Base-by-base conservation (phyloP, 2,888 invertebrate species). In the Drosophila ochracea region DNA sequence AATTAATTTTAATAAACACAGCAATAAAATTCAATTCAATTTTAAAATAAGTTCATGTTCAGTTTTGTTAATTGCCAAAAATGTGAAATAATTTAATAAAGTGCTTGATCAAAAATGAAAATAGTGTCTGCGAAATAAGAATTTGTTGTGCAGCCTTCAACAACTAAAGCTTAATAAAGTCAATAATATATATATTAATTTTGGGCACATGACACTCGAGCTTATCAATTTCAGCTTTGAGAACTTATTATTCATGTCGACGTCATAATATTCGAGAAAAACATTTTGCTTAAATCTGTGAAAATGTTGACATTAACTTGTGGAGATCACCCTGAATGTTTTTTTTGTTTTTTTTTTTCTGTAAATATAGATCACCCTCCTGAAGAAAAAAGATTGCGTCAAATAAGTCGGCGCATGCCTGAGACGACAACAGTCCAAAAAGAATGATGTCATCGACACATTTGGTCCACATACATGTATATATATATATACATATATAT, bases 401-500 rank as follows among this genome's bases (percentile, higher is more conserved):
- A 83, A 89, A 73, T 55, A 55, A 35, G 63, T 37, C 52, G 59
- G 55, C 50, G 66, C 21, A 31, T 39, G 55, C 10, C 61, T 28
- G 52, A 53, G 55, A 41, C 55, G 39, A 57, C 39, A 39, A 47
- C 19, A 33, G 55, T 57, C 37, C 52, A 53, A 50, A 83, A 73
- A n/a, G 59, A 69, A 86, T 86, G 85, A 86, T 86, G 90, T 86
- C 85, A 85, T 89, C 82, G 66, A 67, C 78, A 75, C 83, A 84
- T 70, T 47, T 78, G 85, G 83, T 88, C 83, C 75, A 86, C 76
- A 85, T 76, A 80, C 16, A 55, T 50, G 53, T 49, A 62, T 25
- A 61, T n/a, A 41, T 39, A 68, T 35, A 41, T 28, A n/a, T 33
- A 47, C 47, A 62, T 25, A 67, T 30, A 64, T 28, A 28, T 28